Evolutionary conservation across 1,140 invertebrate genomes (phyloP), one percentile per base, ranked within the genome.

Genomic region (Hormaphis cornu): DNA sequence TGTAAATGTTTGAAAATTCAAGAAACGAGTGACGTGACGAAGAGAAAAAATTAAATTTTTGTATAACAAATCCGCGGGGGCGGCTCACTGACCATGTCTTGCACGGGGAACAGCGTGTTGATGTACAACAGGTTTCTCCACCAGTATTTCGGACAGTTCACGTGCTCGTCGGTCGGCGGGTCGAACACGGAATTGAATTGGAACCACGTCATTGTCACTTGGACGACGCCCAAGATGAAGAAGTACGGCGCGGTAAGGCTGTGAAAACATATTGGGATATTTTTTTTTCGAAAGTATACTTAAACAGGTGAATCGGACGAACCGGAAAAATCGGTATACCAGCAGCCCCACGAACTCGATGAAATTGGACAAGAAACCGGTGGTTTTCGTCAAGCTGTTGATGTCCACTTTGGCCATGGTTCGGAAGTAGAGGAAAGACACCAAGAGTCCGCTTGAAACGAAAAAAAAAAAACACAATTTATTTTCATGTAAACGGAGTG

Each of bases 61-160:
- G n/a, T n/a, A n/a, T n/a, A n/a, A n/a, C n/a, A n/a, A n/a, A n/a
- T n/a, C n/a, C n/a, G n/a, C n/a, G 5, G 20, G 16, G 5, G 20
- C 1, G 6, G 4, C 24, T 24, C 18, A 76, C 78, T 81, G 77
- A 90, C 89, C 89, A 91, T 91, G 77, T 91, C 85, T 48, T 90
- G 85, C n/a, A 89, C 87, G 0, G 89, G 89, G 75, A 89, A 91
- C 10, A 90, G 78, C 0, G 89, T 91, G 75, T 91, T 91, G 73
- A 91, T 89, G 73, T 90, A 91, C 0, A 91, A 80, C 8, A 90
- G 78, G 77, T 91, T 91, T 54, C 89, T 83, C 89, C 89, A 91
- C 89, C 89, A 91, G 76, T 89, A 91, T 71, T 89, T 83, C 1
- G 87, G 87, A 74, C 89, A 91, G 74, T 89, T 91, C 18, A 85